Conservation (phyloP, 1,140 invertebrate species). For the Solenopsis fugax region DNA sequence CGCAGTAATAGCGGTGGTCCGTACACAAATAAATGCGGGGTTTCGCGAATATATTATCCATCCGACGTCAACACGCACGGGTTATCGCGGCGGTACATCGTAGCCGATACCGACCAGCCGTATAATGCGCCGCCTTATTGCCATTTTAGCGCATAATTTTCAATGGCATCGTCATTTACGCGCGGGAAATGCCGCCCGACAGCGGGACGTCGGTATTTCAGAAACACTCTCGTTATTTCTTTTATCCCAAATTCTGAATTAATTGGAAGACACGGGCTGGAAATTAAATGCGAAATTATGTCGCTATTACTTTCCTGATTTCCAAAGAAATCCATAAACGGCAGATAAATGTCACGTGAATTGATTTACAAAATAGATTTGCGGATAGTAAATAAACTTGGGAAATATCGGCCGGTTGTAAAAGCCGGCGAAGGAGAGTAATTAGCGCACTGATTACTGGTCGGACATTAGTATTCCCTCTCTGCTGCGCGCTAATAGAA, state of each 20-base stretch:
- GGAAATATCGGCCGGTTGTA: constrained; percentile 15
- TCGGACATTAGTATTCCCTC: constrained; percentile 55
- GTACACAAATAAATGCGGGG: constrained; percentile 22
- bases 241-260: not conserved
- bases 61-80: constrained; percentile 56
- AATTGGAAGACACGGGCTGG: no score
- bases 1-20: constrained; percentile 31
- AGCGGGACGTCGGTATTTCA: constrained; percentile 12
- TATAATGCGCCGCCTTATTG: constrained; percentile 60
- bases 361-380: constrained; percentile 41
- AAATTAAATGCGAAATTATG: constrained; percentile 22
- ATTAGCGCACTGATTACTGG: constrained; percentile 47
- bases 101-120: constrained; percentile 50
- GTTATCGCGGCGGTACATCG: constrained; percentile 69
- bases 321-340: not conserved
- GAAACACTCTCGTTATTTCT: not conserved
- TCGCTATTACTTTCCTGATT: constrained; percentile 11
- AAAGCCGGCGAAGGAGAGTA: constrained; percentile 13
- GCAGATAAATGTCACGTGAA: constrained; percentile 1
- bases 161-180: constrained; percentile 58
- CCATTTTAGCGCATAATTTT: constrained; percentile 69
- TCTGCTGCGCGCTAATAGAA: constrained; percentile 34
- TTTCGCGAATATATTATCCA: constrained; percentile 71
- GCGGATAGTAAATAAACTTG: constrained; percentile 6
- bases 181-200: constrained; percentile 29